Base-by-base conservation (phyloP, 2,888 invertebrate genomes). In the Xestia xanthographa region DNA sequence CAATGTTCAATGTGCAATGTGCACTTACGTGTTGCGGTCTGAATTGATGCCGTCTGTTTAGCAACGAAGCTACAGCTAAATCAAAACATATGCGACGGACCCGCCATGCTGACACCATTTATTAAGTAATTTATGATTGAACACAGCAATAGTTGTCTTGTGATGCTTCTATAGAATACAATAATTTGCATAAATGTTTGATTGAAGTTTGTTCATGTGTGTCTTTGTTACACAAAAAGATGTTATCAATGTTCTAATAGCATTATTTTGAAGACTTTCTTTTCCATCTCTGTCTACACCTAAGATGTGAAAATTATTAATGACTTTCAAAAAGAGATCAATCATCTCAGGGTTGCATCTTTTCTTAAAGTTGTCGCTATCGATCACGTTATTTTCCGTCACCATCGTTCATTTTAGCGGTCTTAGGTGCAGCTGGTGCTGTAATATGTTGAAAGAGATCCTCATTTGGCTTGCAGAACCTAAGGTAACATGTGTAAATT, bases 71-170 rank as follows among this genome's bases (percentile, higher is more conserved):
- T 83, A 41, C 80, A 85, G 87, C 84, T 92, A 89, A 93, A 92
- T 92, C 87, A 88, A 91, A 92, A 91, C 91, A 91, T 89, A 90
- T 89, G 89, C 85, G 87, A 88, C 83, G 86, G 82, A 85, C 87
- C 88, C 84, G 82, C 87, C 86, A 89, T 90, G 86, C 90, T 89
- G 90, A 88, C 89, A 91, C 88, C 88, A 89, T 90, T 91, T 90
- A 92, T 92, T 92, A 90, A 90, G 84, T 90, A 91, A 91, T 91
- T 92, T 92, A 92, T 91, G 87, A 84, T 86, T 81, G 87, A 87
- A 82, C 82, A 85, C 81, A 88, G 72, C 73, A 77, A 85, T 86
- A 86, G 79, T 75, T 80, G n/a, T n/a, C n/a, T n/a, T n/a, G 83
- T 79, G 74, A 66, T 71, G 69, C 58, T 65, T 50, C 63, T 45